Percentiles rank a stretch among this genome's conserved stretches.
These are phyloP conservation scores for Phymastichus coffea DNA, from an alignment of 1,140 invertebrate genomes.

Conservation along the genomic window DNA sequence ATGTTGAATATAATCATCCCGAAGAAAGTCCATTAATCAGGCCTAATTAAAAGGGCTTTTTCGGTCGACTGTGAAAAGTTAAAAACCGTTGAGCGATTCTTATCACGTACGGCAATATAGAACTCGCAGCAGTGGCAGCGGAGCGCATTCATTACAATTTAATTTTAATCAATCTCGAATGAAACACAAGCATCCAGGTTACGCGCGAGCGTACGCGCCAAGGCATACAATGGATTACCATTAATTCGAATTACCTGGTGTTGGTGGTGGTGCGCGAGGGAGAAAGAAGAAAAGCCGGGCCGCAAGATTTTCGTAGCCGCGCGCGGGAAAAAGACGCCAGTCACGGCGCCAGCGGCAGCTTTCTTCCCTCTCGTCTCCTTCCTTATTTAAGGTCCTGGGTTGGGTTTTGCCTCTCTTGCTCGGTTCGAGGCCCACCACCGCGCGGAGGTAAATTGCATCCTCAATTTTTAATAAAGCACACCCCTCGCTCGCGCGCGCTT, in stretches of 20 bases:
- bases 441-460: conserved; percentile 45
- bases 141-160: conserved; percentile 24
- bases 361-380: conserved; percentile 28
- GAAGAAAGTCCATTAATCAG: no score
- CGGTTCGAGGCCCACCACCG: conserved; percentile 24
- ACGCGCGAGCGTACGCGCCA: neutral
- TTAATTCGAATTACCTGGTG: conserved; percentile 25
- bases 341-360: neutral
- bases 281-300: conserved; percentile 17
- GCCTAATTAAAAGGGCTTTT: no score
- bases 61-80: no score
- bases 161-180: conserved; percentile 27
- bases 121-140: neutral
- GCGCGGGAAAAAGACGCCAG: conserved; percentile 1
- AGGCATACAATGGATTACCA: conserved; percentile 20
- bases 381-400: conserved; percentile 43
- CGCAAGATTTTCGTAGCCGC: conserved; percentile 24
- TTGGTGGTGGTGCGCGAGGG: neutral
- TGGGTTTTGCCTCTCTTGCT: no score
- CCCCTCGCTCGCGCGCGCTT: conserved; percentile 23
- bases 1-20: no score
- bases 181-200: no score
- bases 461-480: conserved; percentile 48
- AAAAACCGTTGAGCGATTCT: no score
- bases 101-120: no score